A percentile compares a stretch with the other conserved stretches of the same genome.
Evolutionary conservation across 2,113 vertebrate species (phyloP).

Genomic region (Genyomyrus donnyi): DNA sequence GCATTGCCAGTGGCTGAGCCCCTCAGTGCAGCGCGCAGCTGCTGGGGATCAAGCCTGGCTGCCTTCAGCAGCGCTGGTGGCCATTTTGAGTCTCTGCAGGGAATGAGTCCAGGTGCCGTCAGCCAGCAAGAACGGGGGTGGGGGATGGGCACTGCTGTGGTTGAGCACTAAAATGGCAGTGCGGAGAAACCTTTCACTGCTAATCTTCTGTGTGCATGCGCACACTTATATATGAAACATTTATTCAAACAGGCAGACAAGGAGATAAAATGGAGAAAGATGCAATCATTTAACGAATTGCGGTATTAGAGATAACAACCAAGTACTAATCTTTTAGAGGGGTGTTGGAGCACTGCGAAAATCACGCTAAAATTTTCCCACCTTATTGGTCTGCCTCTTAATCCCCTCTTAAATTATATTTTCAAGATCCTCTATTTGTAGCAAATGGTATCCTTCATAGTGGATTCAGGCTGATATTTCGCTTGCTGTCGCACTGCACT

Average conservation of each 20-base stretch:
- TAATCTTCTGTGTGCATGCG: not conserved
- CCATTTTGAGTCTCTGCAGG: conserved; percentile 24
- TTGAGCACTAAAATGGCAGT: not conserved
- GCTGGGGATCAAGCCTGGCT: not conserved
- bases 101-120: conserved; percentile 10
- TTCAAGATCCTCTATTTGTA: not conserved
- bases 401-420: not conserved
- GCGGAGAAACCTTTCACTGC: not conserved
- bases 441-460: not conserved
- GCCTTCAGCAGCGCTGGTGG: conserved; percentile 14
- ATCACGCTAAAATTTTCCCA: not conserved
- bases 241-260: not conserved
- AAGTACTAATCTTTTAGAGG: not conserved
- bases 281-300: not conserved
- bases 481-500: not conserved
- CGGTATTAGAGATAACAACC: not conserved
- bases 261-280: not conserved
- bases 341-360: not conserved
- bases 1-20: not conserved
- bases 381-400: not conserved
- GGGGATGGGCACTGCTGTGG: conserved; percentile 12
- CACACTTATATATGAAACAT: not conserved
- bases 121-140: not conserved
- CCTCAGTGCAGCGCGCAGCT: conserved; percentile 1
- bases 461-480: not conserved